Base-by-base conservation (phyloP, 2,888 invertebrate species). In the Euphydryas editha region DNA sequence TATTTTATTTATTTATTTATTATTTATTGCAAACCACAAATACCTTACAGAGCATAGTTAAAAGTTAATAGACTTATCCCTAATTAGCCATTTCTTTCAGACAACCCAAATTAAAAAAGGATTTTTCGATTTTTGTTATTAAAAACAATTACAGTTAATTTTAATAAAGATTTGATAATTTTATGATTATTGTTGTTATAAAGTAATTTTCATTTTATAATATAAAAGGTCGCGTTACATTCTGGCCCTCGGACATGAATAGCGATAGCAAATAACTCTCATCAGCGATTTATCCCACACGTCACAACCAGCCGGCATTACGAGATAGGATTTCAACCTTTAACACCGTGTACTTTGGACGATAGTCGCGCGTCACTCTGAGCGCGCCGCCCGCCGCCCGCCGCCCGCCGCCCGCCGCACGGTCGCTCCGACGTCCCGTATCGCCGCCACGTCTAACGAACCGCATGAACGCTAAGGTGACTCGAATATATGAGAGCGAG, bases 181-280 rank as follows among this genome's bases (percentile, higher is more conserved):
- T 39, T 39, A 1, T 13, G 11, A 39, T 39, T 39, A 11, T 39
- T 39, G 39, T 39, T 10, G 10, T 39, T 39, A 13, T 36, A 36
- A 39, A 15, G 2, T 44, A n/a, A 44, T 44, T 1, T n/a, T 44
- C 42, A 44, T n/a, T 44, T 44, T 44, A 44, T 15, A 44, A 44
- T n/a, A 44, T 39, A 11, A 39, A 11, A 15, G 39, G 15, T 39
- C 39, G 39, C 15, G 3, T 44, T 15, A 44, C 4, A 15, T 44
- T 44, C 3, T 44, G 42, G 2, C 42, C n/a, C 42, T 44, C n/a
- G 42, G 42, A 44, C 42, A 44, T 44, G n/a, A 44, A n/a, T 15
- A 44, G 42, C 42, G n/a, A n/a, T 44, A 44, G n/a, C 42, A 44
- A 44, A 44, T 44, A 44, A 44, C 42, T 44, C 42, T 44, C 42